Percentiles rank a stretch among this genome's conserved stretches.
phyloP scores from a whole-genome alignment of 2,888 invertebrate species.

The Xiphydria camelus region DNA sequence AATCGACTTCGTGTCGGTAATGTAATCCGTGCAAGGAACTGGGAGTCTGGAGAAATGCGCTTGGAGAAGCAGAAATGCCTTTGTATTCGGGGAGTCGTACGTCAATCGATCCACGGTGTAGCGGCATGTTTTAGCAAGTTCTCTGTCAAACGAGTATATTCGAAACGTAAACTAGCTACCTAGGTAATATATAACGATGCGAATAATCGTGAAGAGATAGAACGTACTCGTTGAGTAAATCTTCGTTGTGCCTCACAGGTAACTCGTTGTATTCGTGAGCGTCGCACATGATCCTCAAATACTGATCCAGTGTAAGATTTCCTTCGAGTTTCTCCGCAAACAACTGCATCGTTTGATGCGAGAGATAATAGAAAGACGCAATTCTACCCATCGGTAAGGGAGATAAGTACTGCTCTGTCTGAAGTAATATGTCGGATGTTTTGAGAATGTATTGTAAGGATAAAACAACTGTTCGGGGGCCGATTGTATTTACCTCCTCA shows the following conservation, averaged over 20 bases:
- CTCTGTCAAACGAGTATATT: constrained; percentile 66
- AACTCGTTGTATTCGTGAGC: constrained; percentile 89
- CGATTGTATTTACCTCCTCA: constrained; percentile 71
- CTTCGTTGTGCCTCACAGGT: constrained; percentile 98
- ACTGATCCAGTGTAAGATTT: constrained; percentile 69
- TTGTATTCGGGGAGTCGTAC: constrained; percentile 91
- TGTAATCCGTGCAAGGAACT: constrained; percentile 90
- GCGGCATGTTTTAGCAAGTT: constrained; percentile 77
- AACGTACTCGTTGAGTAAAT: constrained; percentile 83
- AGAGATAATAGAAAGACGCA: constrained; percentile 95
- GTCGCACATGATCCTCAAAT: constrained; percentile 79
- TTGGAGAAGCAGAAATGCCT: constrained; percentile 90
- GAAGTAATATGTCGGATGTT: too few species aligned
- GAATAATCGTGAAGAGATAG: not conserved
- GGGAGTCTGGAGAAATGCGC: constrained; percentile 85
- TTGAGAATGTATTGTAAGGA: too few species aligned
- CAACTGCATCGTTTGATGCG: constrained; percentile 86
- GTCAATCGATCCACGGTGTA: constrained; percentile 72
- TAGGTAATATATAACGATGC: not conserved
- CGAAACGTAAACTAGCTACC: constrained; percentile 14
- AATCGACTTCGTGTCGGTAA: constrained; percentile 95
- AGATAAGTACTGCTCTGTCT: constrained; percentile 41
- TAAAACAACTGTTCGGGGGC: too few species aligned
- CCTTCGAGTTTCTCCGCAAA: constrained; percentile 72
- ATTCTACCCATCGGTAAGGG: constrained; percentile 79